Evolutionary conservation across 1,140 invertebrate genomes (phyloP).

Genomic region (Zaprionus davidi): DNA sequence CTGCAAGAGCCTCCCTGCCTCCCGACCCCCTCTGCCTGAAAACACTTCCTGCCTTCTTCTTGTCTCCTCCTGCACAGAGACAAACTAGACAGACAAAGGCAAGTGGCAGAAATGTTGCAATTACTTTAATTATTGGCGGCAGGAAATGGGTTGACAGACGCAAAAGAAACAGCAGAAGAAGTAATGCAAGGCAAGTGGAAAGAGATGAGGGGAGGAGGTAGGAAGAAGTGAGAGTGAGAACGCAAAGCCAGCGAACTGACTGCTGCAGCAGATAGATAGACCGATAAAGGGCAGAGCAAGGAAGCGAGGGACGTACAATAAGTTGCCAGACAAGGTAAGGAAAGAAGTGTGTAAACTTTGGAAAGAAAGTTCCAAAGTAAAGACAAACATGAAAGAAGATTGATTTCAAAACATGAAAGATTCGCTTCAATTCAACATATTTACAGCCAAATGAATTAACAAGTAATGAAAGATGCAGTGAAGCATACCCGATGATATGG

Average conservation of each 20-base stretch:
- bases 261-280: slow-evolving; percentile 23
- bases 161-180: slow-evolving; percentile 36
- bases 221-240: neutral
- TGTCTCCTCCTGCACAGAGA: neutral
- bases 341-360: no score
- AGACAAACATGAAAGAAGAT: neutral
- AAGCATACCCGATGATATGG: no score
- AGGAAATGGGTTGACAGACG: slow-evolving; percentile 79
- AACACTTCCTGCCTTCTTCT: neutral
- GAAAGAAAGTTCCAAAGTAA: neutral
- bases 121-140: slow-evolving; percentile 82
- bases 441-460: no score
- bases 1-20: slow-evolving; percentile 16
- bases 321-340: slow-evolving; percentile 4
- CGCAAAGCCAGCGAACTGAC: slow-evolving; percentile 6
- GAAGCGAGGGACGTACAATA: slow-evolving; percentile 19
- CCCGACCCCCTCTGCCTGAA: neutral
- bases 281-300: neutral
- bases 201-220: neutral
- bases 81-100: slow-evolving; percentile 51
- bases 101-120: slow-evolving; percentile 81
- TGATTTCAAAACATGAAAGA: no score
- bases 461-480: no score
- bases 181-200: neutral
- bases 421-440: no score